Evolutionary conservation across 2,797 vertebrate species (phyloP), one percentile per base, ranked within the genome.

Genomic region (Malurus splendens): DNA sequence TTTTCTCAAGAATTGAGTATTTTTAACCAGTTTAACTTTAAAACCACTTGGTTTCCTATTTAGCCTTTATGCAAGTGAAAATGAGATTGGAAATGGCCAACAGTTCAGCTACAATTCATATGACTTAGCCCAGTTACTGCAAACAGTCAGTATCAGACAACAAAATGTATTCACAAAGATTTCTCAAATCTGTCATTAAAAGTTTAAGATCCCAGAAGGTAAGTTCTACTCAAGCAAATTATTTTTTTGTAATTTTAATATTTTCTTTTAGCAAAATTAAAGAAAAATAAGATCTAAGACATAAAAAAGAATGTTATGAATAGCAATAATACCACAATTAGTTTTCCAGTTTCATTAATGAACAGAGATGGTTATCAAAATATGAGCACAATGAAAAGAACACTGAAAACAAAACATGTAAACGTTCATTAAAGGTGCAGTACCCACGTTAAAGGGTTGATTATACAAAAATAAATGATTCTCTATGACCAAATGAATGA

Each of bases 351-450:
- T 65, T 82, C 87, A 73, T 51, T 91, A 92, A 90, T 47, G 61
- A 86, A 92, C 54, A 79, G 87, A 68, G 64, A 55, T 52, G 39
- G 76, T 88, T 80, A 61, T 20, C 41, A 57, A 67, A 94, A 86
- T 71, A 82, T 30, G 82, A 90, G 20, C 54, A 90, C 57, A 86
- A 80, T 51, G 30, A 94, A 93, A 87, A 94, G 74, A 81, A 92
- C 66, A 92, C 23, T 23, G 67, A 87, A 90, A 96, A 83, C n/a
- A 75, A 92, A 93, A 70, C 19, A 76, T 19, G 50, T 33, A 44
- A 60, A 54, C 12, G 66, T 87, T 95, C 89, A 95, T 93, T 96
- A 96, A 97, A 97, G 96, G 95, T 97, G 96, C 96, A 97, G 96
- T 96, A 95, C 93, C 90, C 96, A 96, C 90, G 75, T 80, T 90